These are phyloP conservation scores for Zosterops pallidus DNA, from an alignment of 2,113 vertebrate species.

Conservation along the genomic window DNA sequence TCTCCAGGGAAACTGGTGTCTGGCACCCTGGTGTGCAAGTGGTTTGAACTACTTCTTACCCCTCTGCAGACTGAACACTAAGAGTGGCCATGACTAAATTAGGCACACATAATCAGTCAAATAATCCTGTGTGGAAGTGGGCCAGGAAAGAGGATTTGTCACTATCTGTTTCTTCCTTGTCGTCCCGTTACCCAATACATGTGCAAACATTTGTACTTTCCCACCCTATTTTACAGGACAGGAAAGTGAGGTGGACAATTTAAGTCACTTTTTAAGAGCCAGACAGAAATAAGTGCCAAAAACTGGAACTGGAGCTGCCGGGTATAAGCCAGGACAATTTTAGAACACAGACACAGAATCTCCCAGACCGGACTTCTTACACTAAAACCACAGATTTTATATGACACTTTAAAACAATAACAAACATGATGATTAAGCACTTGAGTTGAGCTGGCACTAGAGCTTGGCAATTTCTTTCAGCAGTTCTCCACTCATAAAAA, in stretches of 20 bases:
- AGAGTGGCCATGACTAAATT: constrained; percentile 9
- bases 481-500: not conserved
- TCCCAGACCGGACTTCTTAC: not conserved
- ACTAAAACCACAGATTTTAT: not conserved
- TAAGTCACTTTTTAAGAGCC: not conserved
- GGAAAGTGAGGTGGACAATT: not conserved
- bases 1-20: not conserved
- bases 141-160: constrained; percentile 58
- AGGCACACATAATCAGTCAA: not conserved
- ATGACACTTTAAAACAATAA: constrained; percentile 24
- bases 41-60: not conserved
- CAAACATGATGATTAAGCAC: constrained; percentile 11
- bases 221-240: not conserved
- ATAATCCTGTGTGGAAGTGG: constrained; percentile 43
- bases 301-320: not conserved
- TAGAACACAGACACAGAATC: constrained; percentile 13
- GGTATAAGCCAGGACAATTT: constrained; percentile 11
- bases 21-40: not conserved
- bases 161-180: not conserved
- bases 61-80: constrained; percentile 13
- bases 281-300: constrained; percentile 46
- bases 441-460: not conserved
- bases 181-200: not conserved
- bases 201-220: not conserved
- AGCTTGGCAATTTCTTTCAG: not conserved